Evolutionary conservation across 1,140 invertebrate species (phyloP).

Genomic region (Drosophila melanica): DNA sequence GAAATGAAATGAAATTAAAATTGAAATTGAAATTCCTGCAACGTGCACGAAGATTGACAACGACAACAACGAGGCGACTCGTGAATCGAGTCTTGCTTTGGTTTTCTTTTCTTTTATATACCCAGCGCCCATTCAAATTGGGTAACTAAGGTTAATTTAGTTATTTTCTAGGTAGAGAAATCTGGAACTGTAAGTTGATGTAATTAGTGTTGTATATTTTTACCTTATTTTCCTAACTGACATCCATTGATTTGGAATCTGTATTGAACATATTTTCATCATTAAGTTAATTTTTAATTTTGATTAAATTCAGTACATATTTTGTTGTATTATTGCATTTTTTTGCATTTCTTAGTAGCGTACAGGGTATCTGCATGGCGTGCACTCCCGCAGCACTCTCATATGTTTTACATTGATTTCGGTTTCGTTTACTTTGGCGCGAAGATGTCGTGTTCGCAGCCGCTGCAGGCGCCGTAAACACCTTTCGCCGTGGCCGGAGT

Average conservation of each 20-base stretch:
- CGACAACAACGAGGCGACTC: constrained; percentile 21
- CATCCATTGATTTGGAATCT: too few species aligned
- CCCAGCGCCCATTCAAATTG: too few species aligned
- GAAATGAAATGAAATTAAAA: constrained; percentile 57
- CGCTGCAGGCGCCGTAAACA: constrained; percentile 60
- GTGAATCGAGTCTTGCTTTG: constrained; percentile 36
- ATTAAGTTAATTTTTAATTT: too few species aligned
- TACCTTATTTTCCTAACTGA: too few species aligned
- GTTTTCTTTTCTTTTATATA: constrained; percentile 7
- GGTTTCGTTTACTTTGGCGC: constrained; percentile 39
- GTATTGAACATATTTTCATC: too few species aligned
- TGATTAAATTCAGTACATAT: background rate
- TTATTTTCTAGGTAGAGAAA: too few species aligned
- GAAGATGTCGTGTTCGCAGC: constrained; percentile 42
- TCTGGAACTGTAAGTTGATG: too few species aligned
- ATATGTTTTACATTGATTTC: constrained; percentile 20
- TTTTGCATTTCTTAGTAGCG: constrained; percentile 12
- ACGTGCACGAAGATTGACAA: constrained; percentile 47
- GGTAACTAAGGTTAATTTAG: too few species aligned
- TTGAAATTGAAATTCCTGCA: constrained; percentile 77
- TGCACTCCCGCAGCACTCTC: too few species aligned
- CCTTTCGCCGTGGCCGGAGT: constrained; percentile 62
- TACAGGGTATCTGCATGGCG: too few species aligned
- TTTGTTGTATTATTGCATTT: constrained; percentile 20
- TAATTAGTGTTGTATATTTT: too few species aligned